phyloP scores from a whole-genome alignment of 2,888 invertebrate genomes.

The Autographa pulchrina region DNA sequence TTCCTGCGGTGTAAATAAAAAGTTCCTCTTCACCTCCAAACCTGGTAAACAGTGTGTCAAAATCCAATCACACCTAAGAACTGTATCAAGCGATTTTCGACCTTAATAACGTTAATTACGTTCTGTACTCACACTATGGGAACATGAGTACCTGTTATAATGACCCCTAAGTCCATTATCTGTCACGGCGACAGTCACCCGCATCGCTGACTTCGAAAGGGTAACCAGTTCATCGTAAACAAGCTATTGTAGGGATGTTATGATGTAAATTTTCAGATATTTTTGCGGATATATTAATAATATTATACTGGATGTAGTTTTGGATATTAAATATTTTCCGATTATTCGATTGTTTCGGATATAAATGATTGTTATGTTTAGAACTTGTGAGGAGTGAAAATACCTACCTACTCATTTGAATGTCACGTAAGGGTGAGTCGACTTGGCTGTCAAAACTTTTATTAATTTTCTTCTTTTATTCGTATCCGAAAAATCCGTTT shows the following conservation, averaged over 20 bases:
- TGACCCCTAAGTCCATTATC: slow-evolving; percentile 26
- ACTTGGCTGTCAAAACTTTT: too few relatives aligned
- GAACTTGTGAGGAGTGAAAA: too few relatives aligned
- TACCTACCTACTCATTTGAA: too few relatives aligned
- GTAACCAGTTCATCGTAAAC: slow-evolving; percentile 55
- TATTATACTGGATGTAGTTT: not conserved
- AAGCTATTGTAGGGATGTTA: slow-evolving; percentile 30
- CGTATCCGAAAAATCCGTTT: too few relatives aligned
- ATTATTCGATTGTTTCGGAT: too few relatives aligned
- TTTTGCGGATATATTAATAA: not conserved
- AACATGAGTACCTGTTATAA: not conserved
- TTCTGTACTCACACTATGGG: not conserved
- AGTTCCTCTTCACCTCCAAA: too few relatives aligned
- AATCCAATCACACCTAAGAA: not conserved
- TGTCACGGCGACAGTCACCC: slow-evolving; percentile 31
- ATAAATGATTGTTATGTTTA: too few relatives aligned
- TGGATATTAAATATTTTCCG: too few relatives aligned
- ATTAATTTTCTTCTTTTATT: too few relatives aligned
- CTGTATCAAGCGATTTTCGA: not conserved
- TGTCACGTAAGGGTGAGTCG: too few relatives aligned
- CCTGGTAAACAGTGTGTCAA: too few relatives aligned
- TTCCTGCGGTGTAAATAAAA: too few relatives aligned
- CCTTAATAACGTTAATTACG: slow-evolving; percentile 6
- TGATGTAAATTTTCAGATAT: not conserved
- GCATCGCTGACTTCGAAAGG: slow-evolving; percentile 43